phyloP scores from a whole-genome alignment of 2,888 invertebrate genomes.

The Pterostichus niger region DNA sequence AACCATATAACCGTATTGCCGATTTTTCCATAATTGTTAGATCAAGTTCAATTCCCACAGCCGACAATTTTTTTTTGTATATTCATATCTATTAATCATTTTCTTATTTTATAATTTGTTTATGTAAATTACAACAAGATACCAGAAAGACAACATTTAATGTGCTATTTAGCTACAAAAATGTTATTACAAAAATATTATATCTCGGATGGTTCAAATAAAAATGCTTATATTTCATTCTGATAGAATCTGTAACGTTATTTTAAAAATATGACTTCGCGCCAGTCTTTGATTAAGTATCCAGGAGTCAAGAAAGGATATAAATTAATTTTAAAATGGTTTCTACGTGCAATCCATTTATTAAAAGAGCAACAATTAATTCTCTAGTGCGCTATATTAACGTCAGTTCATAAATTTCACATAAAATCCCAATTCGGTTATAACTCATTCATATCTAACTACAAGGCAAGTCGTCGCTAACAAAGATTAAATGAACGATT shows the following conservation, averaged over 20 bases:
- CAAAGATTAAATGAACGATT: background rate
- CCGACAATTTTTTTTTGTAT: too few relatives aligned
- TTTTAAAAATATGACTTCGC: constrained; percentile 10
- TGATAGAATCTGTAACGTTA: constrained; percentile 16
- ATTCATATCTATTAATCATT: too few relatives aligned
- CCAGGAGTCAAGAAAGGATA: constrained; percentile 31
- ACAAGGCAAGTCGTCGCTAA: background rate
- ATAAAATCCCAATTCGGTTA: constrained; percentile 55
- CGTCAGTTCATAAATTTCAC: constrained; percentile 54
- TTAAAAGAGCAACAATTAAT: constrained; percentile 57
- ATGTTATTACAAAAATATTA: background rate
- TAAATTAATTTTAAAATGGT: constrained; percentile 59
- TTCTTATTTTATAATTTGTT: too few relatives aligned
- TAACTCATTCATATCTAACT: constrained; percentile 12
- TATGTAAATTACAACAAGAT: too few relatives aligned
- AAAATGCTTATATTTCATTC: constrained; percentile 28
- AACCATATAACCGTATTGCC: too few relatives aligned
- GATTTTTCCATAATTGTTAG: too few relatives aligned
- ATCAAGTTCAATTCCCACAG: too few relatives aligned
- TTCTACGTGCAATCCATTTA: constrained; percentile 41
- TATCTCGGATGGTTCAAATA: constrained; percentile 28
- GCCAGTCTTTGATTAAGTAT: constrained; percentile 8
- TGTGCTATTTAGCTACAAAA: too few relatives aligned
- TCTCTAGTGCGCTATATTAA: constrained; percentile 53
- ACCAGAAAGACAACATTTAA: too few relatives aligned